Evolutionary conservation across 1,140 invertebrate species (phyloP).

Genomic region (Penaeus vannamei): DNA sequence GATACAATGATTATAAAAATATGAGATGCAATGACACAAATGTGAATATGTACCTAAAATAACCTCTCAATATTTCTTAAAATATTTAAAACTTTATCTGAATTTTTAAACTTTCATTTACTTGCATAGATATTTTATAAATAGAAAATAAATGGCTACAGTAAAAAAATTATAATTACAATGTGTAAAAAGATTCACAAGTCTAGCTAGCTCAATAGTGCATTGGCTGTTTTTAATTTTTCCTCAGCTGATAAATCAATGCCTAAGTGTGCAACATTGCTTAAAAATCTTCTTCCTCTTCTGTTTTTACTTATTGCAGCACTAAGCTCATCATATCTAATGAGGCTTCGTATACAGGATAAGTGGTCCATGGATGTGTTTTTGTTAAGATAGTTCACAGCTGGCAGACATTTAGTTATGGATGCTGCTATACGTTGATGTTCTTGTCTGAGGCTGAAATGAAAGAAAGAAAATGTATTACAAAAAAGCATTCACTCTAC

Average conservation of each 20-base stretch:
- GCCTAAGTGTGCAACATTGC: slow-evolving; percentile 32
- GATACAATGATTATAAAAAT: too few species aligned
- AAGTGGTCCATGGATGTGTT: not conserved
- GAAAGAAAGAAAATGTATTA: not conserved
- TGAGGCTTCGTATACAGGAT: slow-evolving; percentile 17
- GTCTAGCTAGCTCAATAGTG: not conserved
- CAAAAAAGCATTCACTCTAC: too few species aligned
- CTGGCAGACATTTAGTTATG: not conserved
- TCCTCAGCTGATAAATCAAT: slow-evolving; percentile 9
- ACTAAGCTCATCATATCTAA: not conserved
- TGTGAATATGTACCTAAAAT: too few species aligned
- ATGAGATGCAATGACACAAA: too few species aligned
- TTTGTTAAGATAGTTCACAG: not conserved
- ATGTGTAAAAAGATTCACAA: too few species aligned
- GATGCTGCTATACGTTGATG: not conserved
- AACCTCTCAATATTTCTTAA: too few species aligned
- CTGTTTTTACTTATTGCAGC: slow-evolving; percentile 24
- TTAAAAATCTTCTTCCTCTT: slow-evolving; percentile 6
- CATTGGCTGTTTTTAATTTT: slow-evolving; percentile 39
- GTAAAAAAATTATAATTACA: too few species aligned
- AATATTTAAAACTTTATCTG: too few species aligned
- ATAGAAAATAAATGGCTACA: too few species aligned
- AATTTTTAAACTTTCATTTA: too few species aligned
- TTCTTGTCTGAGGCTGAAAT: slow-evolving; percentile 4
- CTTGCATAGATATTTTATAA: too few species aligned